phyloP scores from a whole-genome alignment of 1,140 invertebrate genomes.

The Drosophila auraria region DNA sequence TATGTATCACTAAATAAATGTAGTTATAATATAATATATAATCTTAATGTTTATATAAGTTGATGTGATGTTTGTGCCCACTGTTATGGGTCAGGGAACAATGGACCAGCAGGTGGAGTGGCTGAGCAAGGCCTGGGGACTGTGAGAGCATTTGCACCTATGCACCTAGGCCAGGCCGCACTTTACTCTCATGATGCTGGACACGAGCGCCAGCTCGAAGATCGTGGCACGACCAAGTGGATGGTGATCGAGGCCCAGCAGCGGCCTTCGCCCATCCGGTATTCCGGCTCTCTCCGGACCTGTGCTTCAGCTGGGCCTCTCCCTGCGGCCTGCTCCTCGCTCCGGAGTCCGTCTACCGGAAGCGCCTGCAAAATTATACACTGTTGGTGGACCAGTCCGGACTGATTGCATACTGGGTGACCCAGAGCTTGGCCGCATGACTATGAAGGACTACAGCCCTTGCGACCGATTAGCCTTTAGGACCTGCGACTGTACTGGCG shows the following conservation, averaged over 20 bases:
- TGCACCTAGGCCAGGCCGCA: conserved; percentile 89
- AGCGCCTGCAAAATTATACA: conserved; percentile 13
- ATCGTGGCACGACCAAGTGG: conserved; percentile 89
- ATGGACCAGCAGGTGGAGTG: conserved; percentile 94
- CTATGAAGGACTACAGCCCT: conserved; percentile 58
- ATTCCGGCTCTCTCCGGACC: conserved; percentile 43
- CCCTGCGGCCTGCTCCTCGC: conserved; percentile 32
- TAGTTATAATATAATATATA: conserved; percentile 31
- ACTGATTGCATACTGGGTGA: conserved; percentile 38
- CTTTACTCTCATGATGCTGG: conserved; percentile 93
- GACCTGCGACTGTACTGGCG: conserved; percentile 34
- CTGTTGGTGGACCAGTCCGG: conserved; percentile 34
- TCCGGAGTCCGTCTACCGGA: conserved; percentile 49
- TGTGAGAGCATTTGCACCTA: conserved; percentile 96
- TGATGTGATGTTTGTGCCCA: conserved; percentile 95
- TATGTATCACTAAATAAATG: conserved; percentile 36
- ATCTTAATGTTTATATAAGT: conserved; percentile 24
- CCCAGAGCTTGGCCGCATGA: conserved; percentile 48
- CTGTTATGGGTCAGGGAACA: conserved; percentile 94
- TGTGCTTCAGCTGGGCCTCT: conserved; percentile 21
- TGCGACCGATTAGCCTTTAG: conserved; percentile 7
- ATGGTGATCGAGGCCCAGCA: conserved; percentile 41
- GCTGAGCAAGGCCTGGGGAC: conserved; percentile 92
- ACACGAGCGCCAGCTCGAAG: conserved; percentile 97
- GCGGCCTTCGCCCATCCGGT: conserved; percentile 44